phyloP scores from a whole-genome alignment of 35 echinoderm and acorn worm genomes.

The Nesometra sesokonis region DNA sequence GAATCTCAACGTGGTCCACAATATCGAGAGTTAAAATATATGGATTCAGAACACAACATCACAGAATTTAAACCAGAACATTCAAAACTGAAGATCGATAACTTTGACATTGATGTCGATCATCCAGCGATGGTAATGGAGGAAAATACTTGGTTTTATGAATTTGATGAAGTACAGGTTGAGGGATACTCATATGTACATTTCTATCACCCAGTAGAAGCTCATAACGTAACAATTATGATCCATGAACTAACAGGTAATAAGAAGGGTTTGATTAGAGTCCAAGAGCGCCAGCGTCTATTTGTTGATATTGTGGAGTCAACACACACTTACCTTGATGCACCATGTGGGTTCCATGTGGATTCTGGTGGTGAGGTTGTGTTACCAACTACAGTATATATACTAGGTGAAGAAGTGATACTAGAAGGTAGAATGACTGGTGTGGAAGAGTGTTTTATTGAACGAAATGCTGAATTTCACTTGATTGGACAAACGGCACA shows the following conservation, averaged over 20 bases:
- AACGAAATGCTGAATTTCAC: conserved; percentile 45
- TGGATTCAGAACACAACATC: conserved; percentile 45
- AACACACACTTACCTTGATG: conserved; percentile 86
- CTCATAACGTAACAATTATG: conserved; percentile 74
- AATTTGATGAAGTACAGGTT: conserved; percentile 91
- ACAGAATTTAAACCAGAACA: conserved; percentile 83
- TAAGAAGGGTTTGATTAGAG: conserved; percentile 56
- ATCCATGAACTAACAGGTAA: conserved; percentile 81
- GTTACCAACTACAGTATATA: conserved; percentile 60
- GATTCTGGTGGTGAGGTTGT: conserved; percentile 58
- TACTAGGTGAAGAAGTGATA: conserved; percentile 44
- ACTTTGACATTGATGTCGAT: conserved; percentile 55
- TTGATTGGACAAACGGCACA: conserved; percentile 46
- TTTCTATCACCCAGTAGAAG: conserved; percentile 68
- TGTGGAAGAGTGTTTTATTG: conserved; percentile 63
- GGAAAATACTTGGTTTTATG: conserved; percentile 64
- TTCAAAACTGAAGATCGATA: conserved; percentile 64
- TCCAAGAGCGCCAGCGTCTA: conserved; percentile 55
- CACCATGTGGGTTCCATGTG: conserved; percentile 74
- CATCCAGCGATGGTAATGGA: conserved; percentile 87
- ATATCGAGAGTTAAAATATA: conserved; percentile 85
- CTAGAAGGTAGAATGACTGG: conserved; percentile 70
- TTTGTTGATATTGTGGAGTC: conserved; percentile 79
- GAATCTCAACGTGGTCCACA: conserved; percentile 79
- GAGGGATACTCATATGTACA: conserved; percentile 75